Conservation (phyloP, 2,113 vertebrate genomes). For the Dryoscopus gambensis region DNA sequence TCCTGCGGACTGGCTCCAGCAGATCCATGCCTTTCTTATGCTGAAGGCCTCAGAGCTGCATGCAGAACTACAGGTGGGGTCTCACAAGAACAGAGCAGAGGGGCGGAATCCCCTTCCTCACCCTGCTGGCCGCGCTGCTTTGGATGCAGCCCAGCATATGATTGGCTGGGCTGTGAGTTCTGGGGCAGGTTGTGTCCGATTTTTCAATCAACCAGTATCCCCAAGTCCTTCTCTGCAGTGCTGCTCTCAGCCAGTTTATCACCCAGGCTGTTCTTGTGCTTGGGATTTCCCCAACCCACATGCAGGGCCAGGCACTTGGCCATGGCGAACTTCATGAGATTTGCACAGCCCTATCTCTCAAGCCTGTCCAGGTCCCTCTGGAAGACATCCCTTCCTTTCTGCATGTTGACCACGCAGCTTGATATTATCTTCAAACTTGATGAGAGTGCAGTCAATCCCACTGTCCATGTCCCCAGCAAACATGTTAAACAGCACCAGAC, state of each 20-base stretch:
- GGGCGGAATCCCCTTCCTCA: not conserved
- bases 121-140: not conserved
- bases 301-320: not conserved
- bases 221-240: not conserved
- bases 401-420: not conserved
- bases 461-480: not conserved
- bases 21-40: not conserved
- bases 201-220: not conserved
- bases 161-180: not conserved
- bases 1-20: not conserved
- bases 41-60: not conserved
- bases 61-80: not conserved
- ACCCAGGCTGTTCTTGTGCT: not conserved
- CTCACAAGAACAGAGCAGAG: not conserved
- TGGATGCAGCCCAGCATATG: not conserved
- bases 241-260: not conserved
- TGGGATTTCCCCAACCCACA: not conserved
- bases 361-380: not conserved
- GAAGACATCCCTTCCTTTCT: not conserved
- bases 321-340: not conserved
- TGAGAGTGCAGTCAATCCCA: not conserved
- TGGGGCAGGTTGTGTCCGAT: fast-evolving
- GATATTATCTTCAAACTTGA: not conserved
- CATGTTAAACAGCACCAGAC: not conserved
- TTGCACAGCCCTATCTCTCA: not conserved